Percentiles rank a stretch among this genome's conserved stretches.
These are phyloP conservation scores for Serranus cabrilla DNA, from an alignment of 2,797 vertebrate genomes.

Conservation along the genomic window DNA sequence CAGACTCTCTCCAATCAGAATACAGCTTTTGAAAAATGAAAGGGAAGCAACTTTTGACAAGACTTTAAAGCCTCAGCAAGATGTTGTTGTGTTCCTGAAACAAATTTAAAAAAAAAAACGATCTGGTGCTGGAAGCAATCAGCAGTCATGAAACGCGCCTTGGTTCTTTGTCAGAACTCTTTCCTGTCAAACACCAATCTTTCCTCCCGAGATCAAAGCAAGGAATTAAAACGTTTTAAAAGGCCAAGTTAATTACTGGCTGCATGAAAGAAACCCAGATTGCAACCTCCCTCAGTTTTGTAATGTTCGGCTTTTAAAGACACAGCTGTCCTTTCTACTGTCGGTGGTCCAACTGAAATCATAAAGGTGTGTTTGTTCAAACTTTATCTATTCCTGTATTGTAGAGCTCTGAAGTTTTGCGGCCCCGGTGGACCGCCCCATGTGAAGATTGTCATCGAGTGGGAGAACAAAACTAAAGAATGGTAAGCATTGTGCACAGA, in stretches of 20 bases:
- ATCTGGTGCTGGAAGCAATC: background rate
- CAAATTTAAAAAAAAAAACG: background rate
- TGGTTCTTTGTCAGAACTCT: background rate
- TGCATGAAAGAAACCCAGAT: background rate
- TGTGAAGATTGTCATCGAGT: conserved; percentile 90
- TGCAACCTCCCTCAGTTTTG: background rate
- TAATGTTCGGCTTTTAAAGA: background rate
- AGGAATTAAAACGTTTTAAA: too few relatives aligned
- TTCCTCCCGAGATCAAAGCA: conserved; percentile 34
- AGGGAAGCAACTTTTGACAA: background rate
- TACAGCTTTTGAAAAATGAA: conserved; percentile 11
- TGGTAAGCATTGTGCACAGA: conserved; percentile 80
- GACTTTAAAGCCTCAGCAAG: background rate
- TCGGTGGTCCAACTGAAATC: background rate
- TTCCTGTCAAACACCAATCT: conserved; percentile 27
- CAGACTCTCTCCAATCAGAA: background rate
- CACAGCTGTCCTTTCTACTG: background rate
- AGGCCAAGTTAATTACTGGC: background rate
- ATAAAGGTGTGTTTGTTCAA: background rate
- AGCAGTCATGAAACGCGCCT: too few relatives aligned
- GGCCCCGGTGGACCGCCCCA: conserved; percentile 89
- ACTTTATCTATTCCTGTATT: conserved; percentile 3
- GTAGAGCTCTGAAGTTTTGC: conserved; percentile 89
- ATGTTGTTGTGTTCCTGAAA: background rate
- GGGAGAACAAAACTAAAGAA: conserved; percentile 91